phyloP scores from a whole-genome alignment of 2,113 vertebrate species.

The Eretmochelys imbricata region DNA sequence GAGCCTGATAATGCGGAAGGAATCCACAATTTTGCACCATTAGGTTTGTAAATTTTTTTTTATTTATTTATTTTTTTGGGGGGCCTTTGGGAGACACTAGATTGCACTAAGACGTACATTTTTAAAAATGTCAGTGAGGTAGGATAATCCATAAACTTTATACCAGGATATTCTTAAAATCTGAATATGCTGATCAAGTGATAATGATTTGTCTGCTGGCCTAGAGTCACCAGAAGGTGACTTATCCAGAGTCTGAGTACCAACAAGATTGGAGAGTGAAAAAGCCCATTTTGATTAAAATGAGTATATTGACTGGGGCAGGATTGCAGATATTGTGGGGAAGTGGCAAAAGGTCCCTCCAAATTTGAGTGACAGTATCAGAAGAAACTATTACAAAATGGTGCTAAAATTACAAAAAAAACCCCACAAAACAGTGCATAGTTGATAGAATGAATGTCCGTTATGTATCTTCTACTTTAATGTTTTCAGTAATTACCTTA shows the following conservation, averaged over 20 bases:
- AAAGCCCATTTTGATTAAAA: neutral
- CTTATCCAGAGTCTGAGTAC: neutral
- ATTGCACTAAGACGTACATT: neutral
- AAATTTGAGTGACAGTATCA: neutral
- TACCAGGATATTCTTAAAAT: neutral
- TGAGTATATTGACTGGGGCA: neutral
- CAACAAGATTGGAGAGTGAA: neutral
- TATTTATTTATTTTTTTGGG: neutral
- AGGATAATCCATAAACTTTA: neutral
- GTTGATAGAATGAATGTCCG: neutral
- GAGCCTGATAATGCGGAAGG: conserved; percentile 98
- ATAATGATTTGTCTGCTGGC: neutral
- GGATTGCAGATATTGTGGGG: neutral
- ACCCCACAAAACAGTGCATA: neutral
- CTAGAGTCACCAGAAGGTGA: fast-evolving
- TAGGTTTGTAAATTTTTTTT: conserved; percentile 81
- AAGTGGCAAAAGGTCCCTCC: neutral
- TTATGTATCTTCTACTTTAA: neutral
- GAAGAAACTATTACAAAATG: neutral
- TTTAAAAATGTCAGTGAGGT: neutral
- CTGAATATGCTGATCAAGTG: neutral
- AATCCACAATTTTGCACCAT: conserved; percentile 97
- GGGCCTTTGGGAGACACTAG: neutral
- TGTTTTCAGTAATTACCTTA: neutral
- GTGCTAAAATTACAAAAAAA: neutral